A percentile compares a stretch with the other conserved stretches of the same genome.
Conservation (phyloP, 2,113 vertebrate species). For the Apteryx mantelli region DNA sequence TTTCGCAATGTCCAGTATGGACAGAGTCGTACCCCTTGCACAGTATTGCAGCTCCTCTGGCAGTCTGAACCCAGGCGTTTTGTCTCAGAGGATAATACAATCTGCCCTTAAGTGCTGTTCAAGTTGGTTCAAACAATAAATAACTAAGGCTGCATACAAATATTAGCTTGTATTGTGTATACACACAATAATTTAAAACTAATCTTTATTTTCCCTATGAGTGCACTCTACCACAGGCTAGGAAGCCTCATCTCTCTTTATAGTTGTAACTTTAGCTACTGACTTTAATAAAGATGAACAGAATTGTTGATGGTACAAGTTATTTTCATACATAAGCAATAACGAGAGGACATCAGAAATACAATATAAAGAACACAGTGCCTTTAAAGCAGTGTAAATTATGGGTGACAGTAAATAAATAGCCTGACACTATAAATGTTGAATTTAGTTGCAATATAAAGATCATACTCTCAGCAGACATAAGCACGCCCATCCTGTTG, state of each 20-base stretch:
- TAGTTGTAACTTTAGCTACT: neutral
- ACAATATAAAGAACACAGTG: neutral
- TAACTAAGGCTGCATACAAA: neutral
- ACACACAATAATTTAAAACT: neutral
- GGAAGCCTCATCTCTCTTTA: neutral
- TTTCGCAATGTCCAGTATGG: neutral
- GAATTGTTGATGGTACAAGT: neutral
- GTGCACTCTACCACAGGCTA: neutral
- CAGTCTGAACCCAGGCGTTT: neutral
- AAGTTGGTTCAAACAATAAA: neutral
- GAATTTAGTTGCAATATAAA: neutral
- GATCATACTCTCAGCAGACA: neutral
- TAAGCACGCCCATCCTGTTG: neutral
- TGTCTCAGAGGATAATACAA: neutral
- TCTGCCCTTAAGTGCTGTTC: neutral
- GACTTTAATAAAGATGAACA: neutral
- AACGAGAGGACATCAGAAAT: neutral
- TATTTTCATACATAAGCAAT: slow-evolving; percentile 10
- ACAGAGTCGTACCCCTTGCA: accelerated
- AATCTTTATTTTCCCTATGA: neutral
- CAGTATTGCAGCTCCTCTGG: neutral
- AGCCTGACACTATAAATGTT: neutral
- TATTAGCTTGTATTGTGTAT: neutral
- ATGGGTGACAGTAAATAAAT: neutral
- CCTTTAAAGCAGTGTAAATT: neutral